Base-by-base conservation (phyloP, 2,797 vertebrate genomes). In the Ctenosaura bakeri region DNA sequence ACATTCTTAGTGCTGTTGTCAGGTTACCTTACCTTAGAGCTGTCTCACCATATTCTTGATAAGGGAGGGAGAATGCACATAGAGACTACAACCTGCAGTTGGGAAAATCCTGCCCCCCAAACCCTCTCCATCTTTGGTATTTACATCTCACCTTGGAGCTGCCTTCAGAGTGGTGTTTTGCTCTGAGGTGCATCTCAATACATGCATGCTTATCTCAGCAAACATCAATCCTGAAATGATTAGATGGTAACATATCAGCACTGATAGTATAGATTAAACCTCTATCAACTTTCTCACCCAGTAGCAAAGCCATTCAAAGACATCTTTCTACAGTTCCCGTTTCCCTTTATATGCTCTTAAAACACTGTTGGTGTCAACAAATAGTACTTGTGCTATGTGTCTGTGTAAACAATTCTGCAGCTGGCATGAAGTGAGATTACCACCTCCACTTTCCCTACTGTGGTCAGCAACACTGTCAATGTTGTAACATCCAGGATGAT, bases 351-450 rank as follows among this genome's bases (percentile, higher is more conserved):
- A 54, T 18, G 2, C 13, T 35, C 24, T 32, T n/a, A 42, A 59
- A 71, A 29, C 4, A 18, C 10, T 52, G 46, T 14, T 62, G 20
- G 20, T 46, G 20, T 71, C 56, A 24, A n/a, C 18, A 20, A 46
- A 7, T 64, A 71, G 29, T 18, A 80, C 50, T 24, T 29, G 16
- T 54, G 5, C 14, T 81, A 38, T 3, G n/a, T 77, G 71, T 26
- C 9, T 83, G 85, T 50, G 46, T 83, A 83, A 87, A 77, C 71
- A 90, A 26, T 83, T 83, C 71, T 56, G 59, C 0, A 77, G 71
- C 32, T 42, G 73, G 46, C 38, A 24, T 7, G 22, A 29, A 56
- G 69, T n/a, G 18, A 62, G 81, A 77, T 59, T 56, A 35, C 59
- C 12, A 56, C 59, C 35, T 24, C 50, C 38, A 35, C 38, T 50